Conservation (phyloP, 1,140 invertebrate genomes). For the Brachionus koreanus region DNA sequence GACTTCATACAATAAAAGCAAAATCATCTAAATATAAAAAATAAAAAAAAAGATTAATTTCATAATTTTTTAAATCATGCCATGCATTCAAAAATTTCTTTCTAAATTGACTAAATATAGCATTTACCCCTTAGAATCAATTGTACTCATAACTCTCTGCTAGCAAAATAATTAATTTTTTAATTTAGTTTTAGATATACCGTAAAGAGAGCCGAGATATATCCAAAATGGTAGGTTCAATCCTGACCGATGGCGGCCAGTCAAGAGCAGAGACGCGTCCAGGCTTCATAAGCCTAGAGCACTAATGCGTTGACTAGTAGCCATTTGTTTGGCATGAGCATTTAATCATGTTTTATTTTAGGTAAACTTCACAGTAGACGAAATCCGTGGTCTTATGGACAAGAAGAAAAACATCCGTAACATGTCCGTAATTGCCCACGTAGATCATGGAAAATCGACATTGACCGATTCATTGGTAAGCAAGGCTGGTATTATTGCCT, state of each 20-base stretch:
- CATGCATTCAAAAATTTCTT: not conserved
- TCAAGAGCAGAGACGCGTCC: too few species aligned
- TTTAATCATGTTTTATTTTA: not conserved
- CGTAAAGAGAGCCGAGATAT: not conserved
- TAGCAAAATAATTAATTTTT: not conserved
- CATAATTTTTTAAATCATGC: not conserved
- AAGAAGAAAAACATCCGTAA: slow-evolving; percentile 98
- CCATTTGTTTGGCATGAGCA: not conserved
- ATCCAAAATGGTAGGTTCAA: slow-evolving; percentile 45
- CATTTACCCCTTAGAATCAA: too few species aligned
- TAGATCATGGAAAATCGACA: slow-evolving; percentile 99
- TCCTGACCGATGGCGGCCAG: not conserved
- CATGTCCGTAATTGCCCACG: slow-evolving; percentile 99
- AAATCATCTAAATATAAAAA: not conserved
- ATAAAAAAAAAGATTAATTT: not conserved
- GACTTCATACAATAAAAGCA: not conserved
- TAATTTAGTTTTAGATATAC: slow-evolving; percentile 37
- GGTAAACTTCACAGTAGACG: slow-evolving; percentile 99
- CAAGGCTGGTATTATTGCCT: slow-evolving; percentile 99
- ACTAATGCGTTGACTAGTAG: not conserved
- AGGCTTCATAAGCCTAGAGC: not conserved
- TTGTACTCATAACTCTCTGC: not conserved
- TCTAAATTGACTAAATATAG: too few species aligned
- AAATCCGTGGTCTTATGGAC: slow-evolving; percentile 99
- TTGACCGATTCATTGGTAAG: slow-evolving; percentile 97